phyloP scores from a whole-genome alignment of 2,113 vertebrate species.

The Pelvicachromis taeniatus region DNA sequence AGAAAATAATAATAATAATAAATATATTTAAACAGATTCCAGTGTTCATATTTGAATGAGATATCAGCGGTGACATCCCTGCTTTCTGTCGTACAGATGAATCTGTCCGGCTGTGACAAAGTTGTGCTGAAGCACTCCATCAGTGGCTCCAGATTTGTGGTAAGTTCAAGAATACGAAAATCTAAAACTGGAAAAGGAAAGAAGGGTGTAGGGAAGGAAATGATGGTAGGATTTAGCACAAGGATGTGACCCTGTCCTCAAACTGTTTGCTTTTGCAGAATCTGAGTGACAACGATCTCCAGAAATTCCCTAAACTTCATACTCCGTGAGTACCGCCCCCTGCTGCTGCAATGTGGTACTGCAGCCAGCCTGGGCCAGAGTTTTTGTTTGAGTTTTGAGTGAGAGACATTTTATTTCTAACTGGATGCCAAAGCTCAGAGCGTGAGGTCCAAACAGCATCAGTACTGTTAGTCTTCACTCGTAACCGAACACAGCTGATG shows the following conservation, averaged over 20 bases:
- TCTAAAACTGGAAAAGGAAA: neutral
- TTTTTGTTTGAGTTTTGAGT: neutral
- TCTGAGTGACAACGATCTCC: conserved; percentile 89
- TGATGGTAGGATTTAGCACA: neutral
- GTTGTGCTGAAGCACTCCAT: conserved; percentile 80
- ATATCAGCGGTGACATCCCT: neutral
- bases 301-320: conserved; percentile 89
- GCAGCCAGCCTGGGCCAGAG: neutral
- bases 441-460: neutral
- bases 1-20: neutral
- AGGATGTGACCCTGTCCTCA: neutral
- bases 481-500: neutral
- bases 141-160: conserved; percentile 86
- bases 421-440: neutral
- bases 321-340: conserved; percentile 84
- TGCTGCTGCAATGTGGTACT: neutral
- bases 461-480: neutral
- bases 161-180: conserved; percentile 66
- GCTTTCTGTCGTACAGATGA: conserved; percentile 67
- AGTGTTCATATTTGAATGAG: neutral
- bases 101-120: conserved; percentile 86
- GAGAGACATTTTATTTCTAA: neutral
- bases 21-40: neutral
- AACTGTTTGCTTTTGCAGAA: conserved; percentile 71
- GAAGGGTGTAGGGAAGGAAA: neutral